Base-by-base conservation (phyloP, 1,140 invertebrate genomes). In the Aradophagus sp. region DNA sequence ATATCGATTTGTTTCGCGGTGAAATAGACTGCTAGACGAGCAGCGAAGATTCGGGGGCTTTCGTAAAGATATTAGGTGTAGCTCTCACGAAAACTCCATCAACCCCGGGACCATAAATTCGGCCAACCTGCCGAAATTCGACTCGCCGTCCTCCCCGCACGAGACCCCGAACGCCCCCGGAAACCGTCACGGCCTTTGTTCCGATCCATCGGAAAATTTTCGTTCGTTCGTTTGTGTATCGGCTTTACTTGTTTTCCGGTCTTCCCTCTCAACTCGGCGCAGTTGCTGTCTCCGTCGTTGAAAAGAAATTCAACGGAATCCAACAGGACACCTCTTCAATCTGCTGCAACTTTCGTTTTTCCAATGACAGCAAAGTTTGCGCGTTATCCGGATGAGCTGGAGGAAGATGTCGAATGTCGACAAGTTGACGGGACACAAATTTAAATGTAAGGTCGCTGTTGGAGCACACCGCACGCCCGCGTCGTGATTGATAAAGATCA, bases 21-120 rank as follows among this genome's bases (percentile, higher is more conserved):
- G 34, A 13, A 55, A 66, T 45, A 71, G 39, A 75, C 23, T 63
- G 41, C 31, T 27, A 26, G 19, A 45, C 14, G 41, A 44, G 42
- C 47, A 32, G 38, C 39, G 48, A 76, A 68, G 63, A 73, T 75
- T 70, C 52, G 47, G 59, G 47, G 59, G 59, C 56, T 55, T 63
- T 70, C 71, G 73, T 80, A 76, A 81, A 78, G 79, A 82, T 83
- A 82, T 84, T 83, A 83, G 80, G 73, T 77, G 59, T 65, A 63
- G 71, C 62, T 67, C 74, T 77, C 81, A 83, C 62, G 81, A 59
- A 83, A 84, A 83, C 77, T 79, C 81, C 81, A 84, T 84, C 81
- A 82, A 73, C 70, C 58, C 52, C 41, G 31, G 36, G 52, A 71
- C 80, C 80, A 77, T 84, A 84, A 83, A 84, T 83, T 83, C 71